Evolutionary conservation across 2,797 vertebrate species (phyloP).

Genomic region (Schizopygopsis malacanthus): DNA sequence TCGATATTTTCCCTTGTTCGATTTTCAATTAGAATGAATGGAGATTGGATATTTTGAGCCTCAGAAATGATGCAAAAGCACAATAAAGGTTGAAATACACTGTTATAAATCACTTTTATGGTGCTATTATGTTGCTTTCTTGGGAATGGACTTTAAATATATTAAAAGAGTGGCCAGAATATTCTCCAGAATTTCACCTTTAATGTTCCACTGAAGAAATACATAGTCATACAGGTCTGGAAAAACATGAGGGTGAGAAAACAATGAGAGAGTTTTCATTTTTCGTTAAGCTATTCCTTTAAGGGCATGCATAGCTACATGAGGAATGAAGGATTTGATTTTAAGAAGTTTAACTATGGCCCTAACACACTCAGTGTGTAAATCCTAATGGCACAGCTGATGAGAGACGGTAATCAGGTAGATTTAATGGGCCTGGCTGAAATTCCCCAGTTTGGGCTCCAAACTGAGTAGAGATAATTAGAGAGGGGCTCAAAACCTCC

Average conservation of each 20-base stretch:
- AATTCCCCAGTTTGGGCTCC: slow-evolving; percentile 43
- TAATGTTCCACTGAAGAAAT: neutral
- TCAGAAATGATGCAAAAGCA: neutral
- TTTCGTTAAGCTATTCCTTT: neutral
- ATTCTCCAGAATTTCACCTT: neutral
- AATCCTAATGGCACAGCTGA: slow-evolving; percentile 30
- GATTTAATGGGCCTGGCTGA: slow-evolving; percentile 41
- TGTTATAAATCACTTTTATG: neutral
- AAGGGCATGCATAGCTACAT: slow-evolving; percentile 28
- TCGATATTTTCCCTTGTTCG: neutral
- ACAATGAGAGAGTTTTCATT: neutral
- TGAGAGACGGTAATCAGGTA: slow-evolving; percentile 41
- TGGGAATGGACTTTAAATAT: neutral
- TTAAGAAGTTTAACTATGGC: slow-evolving; percentile 29
- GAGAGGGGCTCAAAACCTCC: slow-evolving; percentile 39
- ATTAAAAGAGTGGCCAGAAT: neutral
- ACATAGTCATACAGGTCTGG: neutral
- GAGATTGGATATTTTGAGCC: neutral
- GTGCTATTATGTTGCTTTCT: neutral
- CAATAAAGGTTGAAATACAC: neutral
- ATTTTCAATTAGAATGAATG: neutral
- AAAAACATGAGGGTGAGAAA: neutral
- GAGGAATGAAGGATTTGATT: slow-evolving; percentile 12
- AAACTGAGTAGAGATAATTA: slow-evolving; percentile 54
- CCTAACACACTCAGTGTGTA: slow-evolving; percentile 21